phyloP scores from a whole-genome alignment of 2,888 invertebrate species.

The Drosophila acutilabella region DNA sequence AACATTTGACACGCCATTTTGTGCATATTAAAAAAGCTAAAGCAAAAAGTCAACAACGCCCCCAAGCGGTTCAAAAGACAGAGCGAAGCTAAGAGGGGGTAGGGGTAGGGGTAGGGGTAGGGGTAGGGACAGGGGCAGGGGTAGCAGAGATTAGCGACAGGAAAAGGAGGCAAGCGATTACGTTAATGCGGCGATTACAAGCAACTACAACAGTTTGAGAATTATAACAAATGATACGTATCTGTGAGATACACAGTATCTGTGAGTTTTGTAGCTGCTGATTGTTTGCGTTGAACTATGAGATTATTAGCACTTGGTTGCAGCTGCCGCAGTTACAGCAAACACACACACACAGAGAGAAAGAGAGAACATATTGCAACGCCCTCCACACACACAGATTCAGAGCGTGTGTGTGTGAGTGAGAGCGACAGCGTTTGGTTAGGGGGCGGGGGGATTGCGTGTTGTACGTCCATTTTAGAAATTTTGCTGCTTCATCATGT shows the following conservation, averaged over 20 bases:
- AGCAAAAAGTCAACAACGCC: constrained; percentile 71
- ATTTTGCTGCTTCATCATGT: constrained; percentile 80
- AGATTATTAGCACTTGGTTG: constrained; percentile 83
- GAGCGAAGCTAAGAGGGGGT: not conserved
- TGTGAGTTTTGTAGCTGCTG: constrained; percentile 57
- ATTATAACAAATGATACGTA: constrained; percentile 60
- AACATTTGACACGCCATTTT: constrained; percentile 76
- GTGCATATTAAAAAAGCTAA: constrained; percentile 78
- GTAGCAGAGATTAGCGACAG: constrained; percentile 25
- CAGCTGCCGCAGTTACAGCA: constrained; percentile 69
- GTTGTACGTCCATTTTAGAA: constrained; percentile 75
- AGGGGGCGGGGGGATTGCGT: constrained; percentile 62
- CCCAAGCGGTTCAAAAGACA: constrained; percentile 27
- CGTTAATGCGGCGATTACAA: constrained; percentile 72
- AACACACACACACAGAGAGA: constrained; percentile 23
- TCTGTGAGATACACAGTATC: constrained; percentile 4
- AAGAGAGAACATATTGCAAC: constrained; percentile 57
- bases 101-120: constrained; percentile 13
- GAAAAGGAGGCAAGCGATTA: constrained; percentile 67
- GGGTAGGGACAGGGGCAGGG: not conserved
- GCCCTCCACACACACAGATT: constrained; percentile 40
- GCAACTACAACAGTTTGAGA: constrained; percentile 16
- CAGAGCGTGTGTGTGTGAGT: constrained; percentile 2
- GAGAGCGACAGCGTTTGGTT: not conserved
- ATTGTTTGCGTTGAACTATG: constrained; percentile 75